Conservation (phyloP, 2,888 invertebrate genomes). For the Aporophyla nigra region DNA sequence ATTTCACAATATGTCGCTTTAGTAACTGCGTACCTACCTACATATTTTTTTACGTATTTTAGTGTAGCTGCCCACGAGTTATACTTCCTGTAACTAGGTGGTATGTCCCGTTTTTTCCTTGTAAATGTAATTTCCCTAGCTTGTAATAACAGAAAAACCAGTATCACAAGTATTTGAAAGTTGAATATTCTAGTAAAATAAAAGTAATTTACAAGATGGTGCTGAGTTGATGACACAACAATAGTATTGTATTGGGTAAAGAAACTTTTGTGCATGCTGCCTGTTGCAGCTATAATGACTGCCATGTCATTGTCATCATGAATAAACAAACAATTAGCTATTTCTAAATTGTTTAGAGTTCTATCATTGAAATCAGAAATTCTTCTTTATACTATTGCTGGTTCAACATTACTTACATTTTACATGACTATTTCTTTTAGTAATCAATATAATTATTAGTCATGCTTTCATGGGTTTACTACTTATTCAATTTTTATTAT, state of each 20-base stretch:
- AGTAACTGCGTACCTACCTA: conserved; percentile 49
- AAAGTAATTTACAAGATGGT: conserved; percentile 33
- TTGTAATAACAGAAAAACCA: conserved; percentile 2
- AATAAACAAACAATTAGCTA: neutral
- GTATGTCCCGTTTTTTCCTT: conserved; percentile 42
- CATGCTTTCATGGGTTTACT: conserved; percentile 38
- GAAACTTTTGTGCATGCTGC: conserved; percentile 29
- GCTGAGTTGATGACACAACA: conserved; percentile 58
- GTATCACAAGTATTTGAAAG: conserved; percentile 15
- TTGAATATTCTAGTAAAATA: conserved; percentile 5
- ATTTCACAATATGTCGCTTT: conserved; percentile 41
- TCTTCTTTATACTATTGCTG: neutral
- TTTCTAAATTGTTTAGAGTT: neutral
- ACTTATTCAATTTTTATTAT: conserved; percentile 33
- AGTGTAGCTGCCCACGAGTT: conserved; percentile 57
- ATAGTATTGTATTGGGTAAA: conserved; percentile 13
- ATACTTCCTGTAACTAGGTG: conserved; percentile 59
- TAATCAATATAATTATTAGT: conserved; percentile 21
- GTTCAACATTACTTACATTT: neutral
- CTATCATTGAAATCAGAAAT: neutral
- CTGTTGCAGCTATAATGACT: conserved; percentile 35
- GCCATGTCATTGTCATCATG: conserved; percentile 13
- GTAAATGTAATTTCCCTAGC: neutral
- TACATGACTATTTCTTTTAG: conserved; percentile 1
- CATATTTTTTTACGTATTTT: conserved; percentile 41